Percentiles rank a stretch among this genome's conserved stretches.
Evolutionary conservation across 2,888 invertebrate species (phyloP).

Genomic region (Heteromurus nitidus): DNA sequence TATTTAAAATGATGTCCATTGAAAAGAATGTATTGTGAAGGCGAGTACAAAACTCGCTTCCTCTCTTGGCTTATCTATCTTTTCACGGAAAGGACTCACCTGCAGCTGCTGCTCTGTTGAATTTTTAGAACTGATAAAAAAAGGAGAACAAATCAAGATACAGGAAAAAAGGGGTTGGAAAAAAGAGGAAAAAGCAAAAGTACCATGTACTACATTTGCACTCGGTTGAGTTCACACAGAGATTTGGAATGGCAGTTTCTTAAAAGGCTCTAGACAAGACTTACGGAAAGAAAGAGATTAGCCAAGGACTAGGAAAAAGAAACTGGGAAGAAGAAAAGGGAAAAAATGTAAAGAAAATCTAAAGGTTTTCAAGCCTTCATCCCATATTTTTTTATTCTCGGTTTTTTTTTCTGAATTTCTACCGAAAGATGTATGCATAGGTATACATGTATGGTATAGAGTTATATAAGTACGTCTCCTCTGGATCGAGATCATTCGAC

Average conservation of each 20-base stretch:
- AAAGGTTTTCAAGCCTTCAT: conserved; percentile 52
- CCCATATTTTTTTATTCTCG: conserved; percentile 10
- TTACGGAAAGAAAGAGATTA: conserved; percentile 62
- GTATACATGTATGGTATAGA: no score
- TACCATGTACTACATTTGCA: conserved; percentile 63
- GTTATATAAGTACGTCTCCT: conserved; percentile 25
- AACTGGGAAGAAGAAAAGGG: conserved; percentile 42
- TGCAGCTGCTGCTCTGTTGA: conserved; percentile 45
- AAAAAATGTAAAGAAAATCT: conserved; percentile 37
- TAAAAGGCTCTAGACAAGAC: conserved; percentile 65
- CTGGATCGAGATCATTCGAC: neutral
- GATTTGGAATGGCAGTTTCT: conserved; percentile 68
- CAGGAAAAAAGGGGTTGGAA: conserved; percentile 59
- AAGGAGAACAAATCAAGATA: conserved; percentile 62
- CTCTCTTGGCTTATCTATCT: conserved; percentile 31
- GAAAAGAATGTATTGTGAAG: conserved; percentile 20
- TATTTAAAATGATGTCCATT: conserved; percentile 41
- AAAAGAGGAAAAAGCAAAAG: conserved; percentile 48
- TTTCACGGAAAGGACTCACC: conserved; percentile 55
- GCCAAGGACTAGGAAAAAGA: conserved; percentile 54
- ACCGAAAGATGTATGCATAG: conserved; percentile 11
- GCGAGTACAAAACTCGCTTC: conserved; percentile 12
- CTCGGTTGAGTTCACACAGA: conserved; percentile 66
- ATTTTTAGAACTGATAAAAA: conserved; percentile 34
- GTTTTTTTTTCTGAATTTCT: conserved; percentile 5